Evolutionary conservation across 2,888 invertebrate genomes (phyloP).

Genomic region (Bimastos eiseni): DNA sequence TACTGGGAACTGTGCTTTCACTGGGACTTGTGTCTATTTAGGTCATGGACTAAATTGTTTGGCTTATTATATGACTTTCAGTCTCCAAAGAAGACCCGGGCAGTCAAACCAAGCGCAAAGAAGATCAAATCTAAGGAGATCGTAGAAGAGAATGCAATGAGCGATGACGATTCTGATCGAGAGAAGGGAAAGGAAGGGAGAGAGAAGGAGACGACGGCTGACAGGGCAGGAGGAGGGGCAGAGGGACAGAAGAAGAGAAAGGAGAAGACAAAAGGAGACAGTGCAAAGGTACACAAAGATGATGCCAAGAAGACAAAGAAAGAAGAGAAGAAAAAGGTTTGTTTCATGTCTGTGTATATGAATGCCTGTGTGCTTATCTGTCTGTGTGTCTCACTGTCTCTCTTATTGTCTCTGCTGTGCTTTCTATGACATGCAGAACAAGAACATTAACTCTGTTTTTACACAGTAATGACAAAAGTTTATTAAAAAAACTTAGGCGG

Average conservation of each 20-base stretch:
- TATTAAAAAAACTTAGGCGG: no score
- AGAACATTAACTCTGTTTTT: background rate
- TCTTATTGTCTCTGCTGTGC: background rate
- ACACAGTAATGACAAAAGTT: no score
- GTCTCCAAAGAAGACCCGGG: constrained; percentile 26
- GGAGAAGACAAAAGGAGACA: constrained; percentile 35
- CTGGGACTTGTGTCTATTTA: no score
- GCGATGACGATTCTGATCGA: constrained; percentile 39
- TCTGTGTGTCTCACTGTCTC: background rate
- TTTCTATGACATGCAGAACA: background rate
- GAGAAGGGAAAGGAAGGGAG: constrained; percentile 36
- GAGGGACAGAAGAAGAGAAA: constrained; percentile 28
- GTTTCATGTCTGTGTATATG: background rate
- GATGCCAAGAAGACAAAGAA: constrained; percentile 45
- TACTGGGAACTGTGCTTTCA: no score
- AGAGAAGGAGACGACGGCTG: constrained; percentile 22
- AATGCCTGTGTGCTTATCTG: background rate
- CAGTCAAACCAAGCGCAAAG: constrained; percentile 18
- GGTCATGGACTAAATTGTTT: background rate
- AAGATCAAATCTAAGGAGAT: constrained; percentile 45
- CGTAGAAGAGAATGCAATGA: constrained; percentile 41
- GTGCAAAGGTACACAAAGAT: constrained; percentile 42
- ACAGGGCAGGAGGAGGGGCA: constrained; percentile 8
- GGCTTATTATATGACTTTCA: background rate
- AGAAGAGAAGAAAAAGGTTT: constrained; percentile 58